These are phyloP conservation scores for Butorides virescens DNA, from an alignment of 2,113 vertebrate species.

Conservation along the genomic window DNA sequence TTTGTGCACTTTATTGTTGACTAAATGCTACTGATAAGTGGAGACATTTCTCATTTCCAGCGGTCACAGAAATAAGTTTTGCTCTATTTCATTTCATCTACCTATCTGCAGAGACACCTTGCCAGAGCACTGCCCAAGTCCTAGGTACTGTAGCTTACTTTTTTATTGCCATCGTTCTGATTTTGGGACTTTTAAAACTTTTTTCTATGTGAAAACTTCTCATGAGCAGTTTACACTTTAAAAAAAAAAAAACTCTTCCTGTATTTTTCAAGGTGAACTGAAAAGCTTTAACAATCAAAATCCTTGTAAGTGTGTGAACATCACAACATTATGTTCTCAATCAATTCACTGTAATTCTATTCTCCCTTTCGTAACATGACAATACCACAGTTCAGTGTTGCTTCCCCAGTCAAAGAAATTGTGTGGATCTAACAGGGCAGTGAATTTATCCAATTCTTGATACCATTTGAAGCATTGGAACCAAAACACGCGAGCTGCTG, in stretches of 20 bases:
- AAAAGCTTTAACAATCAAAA: slow-evolving; percentile 40
- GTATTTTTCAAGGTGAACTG: slow-evolving; percentile 66
- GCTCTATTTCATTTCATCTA: slow-evolving; percentile 31
- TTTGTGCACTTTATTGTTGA: slow-evolving; percentile 96
- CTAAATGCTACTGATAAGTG: slow-evolving; percentile 72
- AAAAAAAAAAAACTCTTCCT: not conserved
- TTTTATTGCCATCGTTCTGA: slow-evolving; percentile 5
- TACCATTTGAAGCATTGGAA: not conserved
- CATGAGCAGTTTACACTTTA: slow-evolving; percentile 49
- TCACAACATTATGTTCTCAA: not conserved
- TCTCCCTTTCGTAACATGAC: not conserved
- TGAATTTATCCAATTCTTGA: not conserved
- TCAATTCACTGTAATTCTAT: not conserved
- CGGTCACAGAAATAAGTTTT: not conserved
- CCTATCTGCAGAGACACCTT: not conserved
- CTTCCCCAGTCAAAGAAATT: not conserved
- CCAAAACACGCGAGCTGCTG: not conserved
- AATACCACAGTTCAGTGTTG: not conserved
- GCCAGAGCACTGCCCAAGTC: slow-evolving; percentile 39
- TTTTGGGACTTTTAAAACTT: slow-evolving; percentile 36
- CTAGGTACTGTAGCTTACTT: slow-evolving; percentile 19
- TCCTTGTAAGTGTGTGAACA: not conserved
- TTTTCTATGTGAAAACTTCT: slow-evolving; percentile 64
- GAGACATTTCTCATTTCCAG: slow-evolving; percentile 52
- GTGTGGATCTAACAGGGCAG: not conserved